Conservation (phyloP, 2,797 vertebrate species). For the Phataginus tetradactyla region DNA sequence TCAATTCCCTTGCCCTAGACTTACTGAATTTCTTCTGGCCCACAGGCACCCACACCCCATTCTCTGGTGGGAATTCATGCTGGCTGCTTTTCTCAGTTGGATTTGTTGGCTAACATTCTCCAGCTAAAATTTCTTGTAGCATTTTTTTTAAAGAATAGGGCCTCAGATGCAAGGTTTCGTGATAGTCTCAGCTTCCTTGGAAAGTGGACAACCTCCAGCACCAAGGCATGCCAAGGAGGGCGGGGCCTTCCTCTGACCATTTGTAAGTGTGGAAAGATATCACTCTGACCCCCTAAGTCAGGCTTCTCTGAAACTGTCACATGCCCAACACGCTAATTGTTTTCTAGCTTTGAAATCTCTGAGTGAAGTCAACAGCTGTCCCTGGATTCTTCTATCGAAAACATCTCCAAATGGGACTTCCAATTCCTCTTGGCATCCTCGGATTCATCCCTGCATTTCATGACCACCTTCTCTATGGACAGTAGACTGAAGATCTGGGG, state of each 20-base stretch:
- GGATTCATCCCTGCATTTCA: neutral
- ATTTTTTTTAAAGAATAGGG: neutral
- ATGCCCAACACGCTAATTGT: neutral
- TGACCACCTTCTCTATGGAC: neutral
- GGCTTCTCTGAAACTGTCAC: neutral
- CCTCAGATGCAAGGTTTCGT: neutral
- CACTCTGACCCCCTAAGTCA: neutral
- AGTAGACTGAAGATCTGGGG: neutral
- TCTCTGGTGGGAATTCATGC: constrained; percentile 11
- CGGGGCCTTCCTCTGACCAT: neutral
- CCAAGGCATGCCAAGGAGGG: neutral
- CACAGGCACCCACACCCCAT: neutral
- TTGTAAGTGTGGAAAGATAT: neutral
- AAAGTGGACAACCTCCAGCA: neutral
- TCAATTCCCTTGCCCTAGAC: neutral
- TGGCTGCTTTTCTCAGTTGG: constrained; percentile 31
- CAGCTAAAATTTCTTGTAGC: constrained; percentile 45
- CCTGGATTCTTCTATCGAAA: neutral
- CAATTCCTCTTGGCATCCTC: neutral
- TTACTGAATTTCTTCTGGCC: neutral
- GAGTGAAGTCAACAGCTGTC: neutral
- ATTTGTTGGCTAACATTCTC: constrained; percentile 31
- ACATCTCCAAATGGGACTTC: neutral
- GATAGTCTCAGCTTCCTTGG: neutral
- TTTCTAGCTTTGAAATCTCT: neutral